Evolutionary conservation across 1,140 invertebrate species (phyloP).

Genomic region (Danaus plexippus): DNA sequence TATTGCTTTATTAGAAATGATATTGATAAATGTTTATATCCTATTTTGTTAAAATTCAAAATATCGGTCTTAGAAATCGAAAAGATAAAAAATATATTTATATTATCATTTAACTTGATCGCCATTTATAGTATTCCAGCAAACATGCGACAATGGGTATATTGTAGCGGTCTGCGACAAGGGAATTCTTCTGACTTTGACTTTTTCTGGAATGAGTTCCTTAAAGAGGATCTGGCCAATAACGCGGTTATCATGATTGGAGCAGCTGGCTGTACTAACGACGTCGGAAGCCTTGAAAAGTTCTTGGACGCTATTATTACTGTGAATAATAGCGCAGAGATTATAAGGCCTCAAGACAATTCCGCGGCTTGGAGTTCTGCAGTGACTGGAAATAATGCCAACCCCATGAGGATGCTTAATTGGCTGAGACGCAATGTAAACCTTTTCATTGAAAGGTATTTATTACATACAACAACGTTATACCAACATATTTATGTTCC

Average conservation of each 20-base stretch:
- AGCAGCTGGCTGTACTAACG: conserved; percentile 73
- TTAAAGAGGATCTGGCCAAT: conserved; percentile 60
- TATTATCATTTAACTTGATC: no score
- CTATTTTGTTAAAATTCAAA: conserved; percentile 4
- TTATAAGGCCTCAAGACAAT: conserved; percentile 63
- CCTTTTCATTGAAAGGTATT: conserved; percentile 63
- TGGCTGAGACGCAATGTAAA: conserved; percentile 66
- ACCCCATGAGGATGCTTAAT: conserved; percentile 62
- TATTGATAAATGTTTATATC: background rate
- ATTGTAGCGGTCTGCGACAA: conserved; percentile 71
- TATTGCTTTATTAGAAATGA: conserved; percentile 4
- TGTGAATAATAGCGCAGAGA: conserved; percentile 23
- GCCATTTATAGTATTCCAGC: conserved; percentile 59
- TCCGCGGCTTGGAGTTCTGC: conserved; percentile 58
- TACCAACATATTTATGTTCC: no score
- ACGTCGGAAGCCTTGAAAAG: conserved; percentile 46
- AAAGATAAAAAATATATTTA: no score
- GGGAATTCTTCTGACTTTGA: conserved; percentile 65
- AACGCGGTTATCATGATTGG: conserved; percentile 74
- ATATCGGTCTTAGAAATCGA: background rate
- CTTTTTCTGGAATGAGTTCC: conserved; percentile 69
- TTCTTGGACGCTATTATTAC: conserved; percentile 47
- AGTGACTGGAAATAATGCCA: conserved; percentile 55
- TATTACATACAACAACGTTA: no score
- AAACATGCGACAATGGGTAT: conserved; percentile 74